phyloP scores from a whole-genome alignment of 1,140 invertebrate species.

The Coboldia fuscipes region DNA sequence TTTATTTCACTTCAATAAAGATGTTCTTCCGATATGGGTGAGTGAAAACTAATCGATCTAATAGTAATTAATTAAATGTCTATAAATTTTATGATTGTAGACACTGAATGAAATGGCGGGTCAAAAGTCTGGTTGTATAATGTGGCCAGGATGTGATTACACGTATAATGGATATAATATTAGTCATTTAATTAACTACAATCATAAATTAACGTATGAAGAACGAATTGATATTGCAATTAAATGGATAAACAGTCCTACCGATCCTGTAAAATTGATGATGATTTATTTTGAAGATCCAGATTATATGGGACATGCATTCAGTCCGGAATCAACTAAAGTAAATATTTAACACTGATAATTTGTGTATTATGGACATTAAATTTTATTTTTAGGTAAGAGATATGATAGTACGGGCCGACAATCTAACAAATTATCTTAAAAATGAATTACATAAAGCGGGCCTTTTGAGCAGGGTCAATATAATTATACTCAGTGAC shows the following conservation, averaged over 20 bases:
- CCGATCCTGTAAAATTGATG: slow-evolving; percentile 35
- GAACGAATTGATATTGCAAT: slow-evolving; percentile 34
- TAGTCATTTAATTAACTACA: not conserved
- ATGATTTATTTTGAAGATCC: slow-evolving; percentile 56
- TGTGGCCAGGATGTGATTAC: not conserved
- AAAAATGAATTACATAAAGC: not conserved
- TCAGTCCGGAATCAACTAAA: slow-evolving; percentile 18
- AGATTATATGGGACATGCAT: slow-evolving; percentile 31
- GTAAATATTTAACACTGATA: not conserved
- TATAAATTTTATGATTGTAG: not conserved
- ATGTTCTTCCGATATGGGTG: not conserved
- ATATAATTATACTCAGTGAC: not conserved
- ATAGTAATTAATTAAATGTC: not conserved
- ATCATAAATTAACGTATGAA: slow-evolving; percentile 25
- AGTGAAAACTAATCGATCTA: not conserved
- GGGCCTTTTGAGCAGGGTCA: not conserved
- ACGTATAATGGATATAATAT: not conserved
- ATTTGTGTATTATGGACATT: not conserved
- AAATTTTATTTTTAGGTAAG: not conserved
- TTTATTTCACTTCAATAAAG: not conserved
- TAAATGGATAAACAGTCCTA: slow-evolving; percentile 35
- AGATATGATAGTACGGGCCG: not conserved
- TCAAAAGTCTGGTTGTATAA: not conserved
- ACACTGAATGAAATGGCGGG: not conserved
- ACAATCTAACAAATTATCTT: not conserved